A percentile compares a stretch with the other conserved stretches of the same genome.
These are phyloP conservation scores for Tipula vernalis DNA, from an alignment of 2,888 invertebrate species.

Conservation along the genomic window DNA sequence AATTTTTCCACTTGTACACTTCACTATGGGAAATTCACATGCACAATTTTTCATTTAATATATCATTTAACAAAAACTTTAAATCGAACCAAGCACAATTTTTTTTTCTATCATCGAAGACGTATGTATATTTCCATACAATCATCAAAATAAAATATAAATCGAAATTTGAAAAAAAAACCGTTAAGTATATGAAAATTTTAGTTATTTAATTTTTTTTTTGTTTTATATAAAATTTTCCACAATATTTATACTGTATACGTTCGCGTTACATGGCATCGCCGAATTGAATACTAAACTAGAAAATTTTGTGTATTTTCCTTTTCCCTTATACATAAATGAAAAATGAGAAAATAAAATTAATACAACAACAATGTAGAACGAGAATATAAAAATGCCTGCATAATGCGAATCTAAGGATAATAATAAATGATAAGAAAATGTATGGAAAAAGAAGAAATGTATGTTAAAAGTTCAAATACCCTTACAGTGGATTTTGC, in stretches of 20 bases:
- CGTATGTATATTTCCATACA: background rate
- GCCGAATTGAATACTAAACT: background rate
- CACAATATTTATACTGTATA: background rate
- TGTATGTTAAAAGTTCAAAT: constrained; percentile 9
- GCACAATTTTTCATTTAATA: background rate
- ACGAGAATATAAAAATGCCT: background rate
- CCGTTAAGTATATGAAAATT: background rate
- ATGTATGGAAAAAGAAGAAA: background rate
- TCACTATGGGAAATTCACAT: background rate
- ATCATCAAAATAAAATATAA: background rate
- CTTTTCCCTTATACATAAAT: background rate
- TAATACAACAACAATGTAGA: background rate
- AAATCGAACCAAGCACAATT: background rate
- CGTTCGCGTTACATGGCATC: background rate
- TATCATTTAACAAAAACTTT: background rate
- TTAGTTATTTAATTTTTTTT: background rate
- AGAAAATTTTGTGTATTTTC: background rate
- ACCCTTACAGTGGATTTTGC: background rate
- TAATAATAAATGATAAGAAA: background rate
- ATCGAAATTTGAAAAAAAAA: background rate
- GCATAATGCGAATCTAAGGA: background rate
- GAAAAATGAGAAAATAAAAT: background rate
- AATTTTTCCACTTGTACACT: background rate
- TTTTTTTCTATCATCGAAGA: background rate
- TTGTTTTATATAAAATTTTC: background rate